A percentile compares a stretch with the other conserved stretches of the same genome.
Evolutionary conservation across 1,140 invertebrate genomes (phyloP).

Genomic region (Gonatopus flavifemur): DNA sequence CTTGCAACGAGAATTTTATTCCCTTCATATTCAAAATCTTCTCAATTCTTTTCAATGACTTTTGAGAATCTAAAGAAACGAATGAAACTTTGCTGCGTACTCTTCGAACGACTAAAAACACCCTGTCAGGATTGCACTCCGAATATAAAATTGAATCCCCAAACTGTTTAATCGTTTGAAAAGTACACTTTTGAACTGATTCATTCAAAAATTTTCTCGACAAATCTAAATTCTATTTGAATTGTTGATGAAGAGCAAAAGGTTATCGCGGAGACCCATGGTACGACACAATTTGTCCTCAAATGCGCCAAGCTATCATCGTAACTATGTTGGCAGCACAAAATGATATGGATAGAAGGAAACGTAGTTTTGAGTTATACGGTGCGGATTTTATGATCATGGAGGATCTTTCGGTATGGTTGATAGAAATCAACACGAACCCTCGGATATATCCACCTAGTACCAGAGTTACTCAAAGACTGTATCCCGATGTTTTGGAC

Average conservation of each 20-base stretch:
- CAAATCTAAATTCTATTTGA: too few relatives aligned
- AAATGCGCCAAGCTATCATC: conserved; percentile 82
- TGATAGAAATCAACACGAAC: conserved; percentile 92
- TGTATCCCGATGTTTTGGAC: conserved; percentile 80
- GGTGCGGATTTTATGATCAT: conserved; percentile 91
- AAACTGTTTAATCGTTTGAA: too few relatives aligned
- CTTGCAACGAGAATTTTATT: too few relatives aligned
- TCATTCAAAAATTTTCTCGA: too few relatives aligned
- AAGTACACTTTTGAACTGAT: too few relatives aligned
- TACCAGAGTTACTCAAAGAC: conserved; percentile 77
- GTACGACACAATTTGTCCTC: conserved; percentile 76
- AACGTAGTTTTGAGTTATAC: conserved; percentile 86
- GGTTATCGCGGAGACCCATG: conserved; percentile 57
- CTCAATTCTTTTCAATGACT: too few relatives aligned
- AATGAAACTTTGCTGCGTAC: too few relatives aligned
- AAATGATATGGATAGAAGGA: conserved; percentile 71
- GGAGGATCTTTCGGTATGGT: conserved; percentile 83
- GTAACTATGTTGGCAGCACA: conserved; percentile 79
- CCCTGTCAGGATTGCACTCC: too few relatives aligned
- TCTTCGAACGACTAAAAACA: too few relatives aligned
- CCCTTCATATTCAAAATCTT: too few relatives aligned
- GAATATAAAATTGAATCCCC: too few relatives aligned
- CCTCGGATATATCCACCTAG: conserved; percentile 79
- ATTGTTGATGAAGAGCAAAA: conserved; percentile 11
- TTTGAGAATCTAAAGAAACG: too few relatives aligned